Base-by-base conservation (phyloP, 2,888 invertebrate genomes). In the Apeira syringaria region DNA sequence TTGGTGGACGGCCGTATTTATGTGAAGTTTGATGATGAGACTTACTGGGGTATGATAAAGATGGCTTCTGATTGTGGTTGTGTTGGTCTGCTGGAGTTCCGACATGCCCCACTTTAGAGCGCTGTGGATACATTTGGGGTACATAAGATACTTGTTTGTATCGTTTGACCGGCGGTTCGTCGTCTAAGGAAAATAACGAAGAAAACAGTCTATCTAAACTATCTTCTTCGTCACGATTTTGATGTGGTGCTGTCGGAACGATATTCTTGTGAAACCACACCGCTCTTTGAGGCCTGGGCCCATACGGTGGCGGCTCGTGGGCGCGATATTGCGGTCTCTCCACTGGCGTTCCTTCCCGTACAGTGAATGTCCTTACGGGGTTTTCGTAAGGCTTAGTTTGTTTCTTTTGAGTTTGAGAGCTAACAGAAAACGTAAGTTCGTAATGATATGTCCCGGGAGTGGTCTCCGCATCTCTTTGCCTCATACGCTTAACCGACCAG, bases 401-500 rank as follows among this genome's bases (percentile, higher is more conserved):
- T 38, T 80, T 79, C 42, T 79, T 83, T n/a, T 90, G 80, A 1
- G 91, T 90, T 37, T 92, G 91, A 4, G 88, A 83, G 27, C 74
- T 74, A 1, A 94, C 91, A 2, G 92, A 93, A 62, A 93, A 94
- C 62, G 94, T 93, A 50, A 94, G 75, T 72, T 94, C 94, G 61
- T 93, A 94, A 54, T 86, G 81, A 53, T 88, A 84, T 55, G 87
- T 91, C 2, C 84, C 89, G 0, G 74, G 80, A 22, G 75, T 55
- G 1, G 64, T 85, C 77, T 66, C 89, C 0, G 74, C 69, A 56
- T 93, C 92, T 40, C 92, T 87, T 68, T 94, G 94, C 26, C 94
- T 80, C 35, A 94, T 91, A 35, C 94, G 90, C 73, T 93, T 93
- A 2, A 94, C 93, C 0, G 92, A 92, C 94, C 94, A 94, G 40